Percentiles rank a stretch among this genome's conserved stretches.
These are phyloP conservation scores for Lithophane ornitopus DNA, from an alignment of 2,888 invertebrate species.

Conservation along the genomic window DNA sequence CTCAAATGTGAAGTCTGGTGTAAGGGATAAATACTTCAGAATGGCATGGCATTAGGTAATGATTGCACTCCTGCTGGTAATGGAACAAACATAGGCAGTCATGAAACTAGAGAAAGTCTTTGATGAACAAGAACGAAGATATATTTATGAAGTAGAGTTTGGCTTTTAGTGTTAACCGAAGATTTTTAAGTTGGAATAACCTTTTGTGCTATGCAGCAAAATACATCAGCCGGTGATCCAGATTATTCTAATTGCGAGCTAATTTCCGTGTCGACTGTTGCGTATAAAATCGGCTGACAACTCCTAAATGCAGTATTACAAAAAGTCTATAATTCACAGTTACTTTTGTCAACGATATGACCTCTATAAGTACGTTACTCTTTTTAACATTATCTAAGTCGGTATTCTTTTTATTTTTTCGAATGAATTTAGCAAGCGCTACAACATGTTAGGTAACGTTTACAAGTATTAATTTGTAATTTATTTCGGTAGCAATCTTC, in stretches of 20 bases:
- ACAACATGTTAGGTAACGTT: constrained; percentile 36
- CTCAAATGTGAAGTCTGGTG: not conserved
- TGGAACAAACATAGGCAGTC: not conserved
- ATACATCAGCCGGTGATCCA: constrained; percentile 5
- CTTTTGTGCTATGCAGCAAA: not conserved
- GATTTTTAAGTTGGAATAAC: not conserved
- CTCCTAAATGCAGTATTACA: constrained; percentile 11
- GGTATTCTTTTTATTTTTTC: constrained; percentile 30
- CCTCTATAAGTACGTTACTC: constrained; percentile 21
- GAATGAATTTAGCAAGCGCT: constrained; percentile 30
- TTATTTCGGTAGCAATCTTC: constrained; percentile 47
- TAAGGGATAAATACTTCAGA: not conserved
- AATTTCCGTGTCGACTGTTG: constrained; percentile 12
- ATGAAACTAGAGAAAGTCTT: not conserved
- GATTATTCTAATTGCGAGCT: constrained; percentile 20
- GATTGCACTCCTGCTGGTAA: not conserved
- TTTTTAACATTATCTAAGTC: constrained; percentile 20
- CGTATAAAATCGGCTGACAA: constrained; percentile 32
- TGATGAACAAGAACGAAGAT: not conserved
- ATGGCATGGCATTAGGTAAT: not conserved
- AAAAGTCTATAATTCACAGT: constrained; percentile 34
- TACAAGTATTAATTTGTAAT: constrained; percentile 52
- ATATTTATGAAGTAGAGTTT: not conserved
- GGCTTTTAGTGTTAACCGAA: not conserved
- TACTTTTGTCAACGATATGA: constrained; percentile 31